These are phyloP conservation scores for Rotaria macrura DNA, from an alignment of 2,888 invertebrate genomes.

Conservation along the genomic window DNA sequence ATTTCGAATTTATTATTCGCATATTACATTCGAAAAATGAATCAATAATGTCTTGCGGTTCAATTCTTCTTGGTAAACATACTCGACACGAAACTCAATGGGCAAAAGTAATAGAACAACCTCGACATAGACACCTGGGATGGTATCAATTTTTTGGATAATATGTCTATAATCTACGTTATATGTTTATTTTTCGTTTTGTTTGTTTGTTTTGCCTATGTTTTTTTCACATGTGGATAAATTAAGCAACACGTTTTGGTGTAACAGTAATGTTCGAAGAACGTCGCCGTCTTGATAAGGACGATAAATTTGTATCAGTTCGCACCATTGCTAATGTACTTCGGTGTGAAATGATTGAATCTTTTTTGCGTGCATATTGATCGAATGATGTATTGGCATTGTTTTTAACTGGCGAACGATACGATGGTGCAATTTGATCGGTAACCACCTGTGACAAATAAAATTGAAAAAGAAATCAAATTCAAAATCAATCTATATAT, in stretches of 20 bases:
- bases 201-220: background rate
- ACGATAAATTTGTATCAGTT: background rate
- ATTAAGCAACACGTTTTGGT: background rate
- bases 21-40: background rate
- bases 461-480: background rate
- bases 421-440: background rate
- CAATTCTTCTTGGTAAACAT: background rate
- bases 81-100: background rate
- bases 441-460: background rate
- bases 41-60: background rate
- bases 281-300: background rate
- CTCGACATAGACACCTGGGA: background rate
- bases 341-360: background rate
- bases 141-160: conserved; percentile 15
- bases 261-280: background rate
- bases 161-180: background rate
- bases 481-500: background rate
- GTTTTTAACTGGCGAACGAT: background rate
- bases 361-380: background rate
- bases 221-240: background rate
- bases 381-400: background rate
- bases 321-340: background rate
- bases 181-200: background rate
- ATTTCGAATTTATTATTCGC: background rate
- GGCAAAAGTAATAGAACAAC: background rate